These are phyloP conservation scores for Sesia bembeciformis DNA, from an alignment of 2,888 invertebrate genomes.

Conservation along the genomic window DNA sequence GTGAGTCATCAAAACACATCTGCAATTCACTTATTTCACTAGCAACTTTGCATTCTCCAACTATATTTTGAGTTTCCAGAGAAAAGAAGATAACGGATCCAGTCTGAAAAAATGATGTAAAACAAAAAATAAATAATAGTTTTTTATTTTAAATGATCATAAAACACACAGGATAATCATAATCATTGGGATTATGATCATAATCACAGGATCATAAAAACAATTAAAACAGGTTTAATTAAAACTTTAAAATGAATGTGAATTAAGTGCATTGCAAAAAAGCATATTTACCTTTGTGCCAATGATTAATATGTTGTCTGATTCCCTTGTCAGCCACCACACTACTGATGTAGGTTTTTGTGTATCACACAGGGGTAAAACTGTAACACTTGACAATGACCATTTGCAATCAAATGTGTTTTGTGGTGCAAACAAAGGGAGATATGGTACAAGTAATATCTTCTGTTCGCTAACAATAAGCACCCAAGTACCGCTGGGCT, in stretches of 20 bases:
- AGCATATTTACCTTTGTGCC: constrained; percentile 75
- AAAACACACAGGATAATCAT: neutral
- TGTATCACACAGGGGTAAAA: constrained; percentile 47
- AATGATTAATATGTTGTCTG: constrained; percentile 80
- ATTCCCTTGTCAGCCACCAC: constrained; percentile 86
- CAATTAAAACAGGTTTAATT: too few species aligned
- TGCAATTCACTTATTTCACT: constrained; percentile 77
- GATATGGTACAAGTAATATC: constrained; percentile 62
- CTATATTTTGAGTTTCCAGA: constrained; percentile 78
- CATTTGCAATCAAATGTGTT: constrained; percentile 61
- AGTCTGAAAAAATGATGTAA: constrained; percentile 29
- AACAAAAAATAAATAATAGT: constrained; percentile 6
- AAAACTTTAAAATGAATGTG: too few species aligned
- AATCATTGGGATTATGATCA: neutral
- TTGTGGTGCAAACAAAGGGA: constrained; percentile 59
- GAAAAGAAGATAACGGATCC: constrained; percentile 81
- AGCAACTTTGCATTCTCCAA: constrained; percentile 78
- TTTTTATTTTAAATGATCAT: neutral
- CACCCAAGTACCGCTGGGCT: constrained; percentile 87
- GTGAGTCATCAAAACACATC: constrained; percentile 82
- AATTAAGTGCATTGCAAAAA: neutral
- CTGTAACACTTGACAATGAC: constrained; percentile 64
- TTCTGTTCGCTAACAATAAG: constrained; percentile 75
- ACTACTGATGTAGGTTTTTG: constrained; percentile 76
- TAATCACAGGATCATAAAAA: too few species aligned